Percentiles rank a stretch among this genome's conserved stretches.
phyloP scores from a whole-genome alignment of 2,113 vertebrate genomes.

The Otocyon megalotis region DNA sequence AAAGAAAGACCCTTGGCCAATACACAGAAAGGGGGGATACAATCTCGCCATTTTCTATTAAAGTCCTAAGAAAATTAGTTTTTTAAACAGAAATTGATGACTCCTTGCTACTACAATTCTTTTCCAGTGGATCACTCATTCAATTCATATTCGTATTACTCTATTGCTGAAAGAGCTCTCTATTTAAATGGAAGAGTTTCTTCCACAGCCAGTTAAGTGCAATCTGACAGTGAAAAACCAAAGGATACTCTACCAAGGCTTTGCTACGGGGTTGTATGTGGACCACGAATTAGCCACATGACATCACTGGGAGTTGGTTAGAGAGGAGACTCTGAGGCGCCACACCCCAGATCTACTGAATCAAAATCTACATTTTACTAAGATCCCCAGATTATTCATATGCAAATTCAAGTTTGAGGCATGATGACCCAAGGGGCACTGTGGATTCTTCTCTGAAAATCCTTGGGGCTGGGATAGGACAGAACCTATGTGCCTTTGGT shows the following conservation, averaged over 20 bases:
- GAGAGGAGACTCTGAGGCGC: not conserved
- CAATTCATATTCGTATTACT: not conserved
- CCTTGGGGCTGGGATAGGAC: not conserved
- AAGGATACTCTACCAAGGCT: not conserved
- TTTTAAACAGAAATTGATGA: conserved; percentile 23
- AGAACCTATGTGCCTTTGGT: not conserved
- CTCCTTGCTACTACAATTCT: not conserved
- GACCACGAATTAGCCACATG: not conserved
- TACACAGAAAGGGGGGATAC: not conserved
- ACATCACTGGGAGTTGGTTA: not conserved
- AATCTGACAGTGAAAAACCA: not conserved
- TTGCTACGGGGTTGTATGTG: not conserved
- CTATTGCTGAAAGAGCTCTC: not conserved
- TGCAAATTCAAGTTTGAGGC: not conserved
- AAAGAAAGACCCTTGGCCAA: not conserved
- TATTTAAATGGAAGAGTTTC: not conserved
- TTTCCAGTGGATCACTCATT: not conserved
- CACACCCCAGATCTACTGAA: not conserved
- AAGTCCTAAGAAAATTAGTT: conserved; percentile 20
- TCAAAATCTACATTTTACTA: not conserved
- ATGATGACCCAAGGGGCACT: not conserved
- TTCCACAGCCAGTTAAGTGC: not conserved
- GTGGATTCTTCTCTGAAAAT: not conserved
- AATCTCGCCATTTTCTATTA: not conserved
- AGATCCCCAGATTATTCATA: not conserved